A percentile compares a stretch with the other conserved stretches of the same genome.
Evolutionary conservation across 2,113 vertebrate genomes (phyloP).

Genomic region (Ailuropoda melanoleuca): DNA sequence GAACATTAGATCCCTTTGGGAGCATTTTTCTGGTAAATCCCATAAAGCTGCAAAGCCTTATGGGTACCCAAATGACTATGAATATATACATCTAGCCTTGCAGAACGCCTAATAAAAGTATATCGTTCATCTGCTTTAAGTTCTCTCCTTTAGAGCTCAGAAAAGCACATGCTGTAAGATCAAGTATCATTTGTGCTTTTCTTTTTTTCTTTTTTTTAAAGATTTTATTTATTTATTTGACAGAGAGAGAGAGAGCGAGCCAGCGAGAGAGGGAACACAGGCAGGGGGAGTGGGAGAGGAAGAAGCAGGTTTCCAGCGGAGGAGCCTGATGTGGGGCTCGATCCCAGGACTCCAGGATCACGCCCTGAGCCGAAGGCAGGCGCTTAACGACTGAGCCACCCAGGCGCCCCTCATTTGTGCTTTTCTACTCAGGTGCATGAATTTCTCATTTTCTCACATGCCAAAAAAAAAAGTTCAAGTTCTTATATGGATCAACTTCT

Average conservation of each 20-base stretch:
- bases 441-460: neutral
- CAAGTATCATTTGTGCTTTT: slow-evolving; percentile 3
- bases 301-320: too few species aligned
- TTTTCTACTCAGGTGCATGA: neutral
- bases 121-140: neutral
- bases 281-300: too few species aligned
- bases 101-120: neutral
- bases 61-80: neutral
- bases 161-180: neutral
- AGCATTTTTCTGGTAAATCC: neutral
- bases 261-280: too few species aligned
- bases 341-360: too few species aligned
- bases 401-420: neutral
- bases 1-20: neutral
- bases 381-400: too few species aligned
- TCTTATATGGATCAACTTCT: neutral
- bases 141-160: slow-evolving; percentile 5
- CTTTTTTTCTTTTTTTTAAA: neutral
- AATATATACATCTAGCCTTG: neutral
- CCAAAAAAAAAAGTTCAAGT: neutral
- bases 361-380: too few species aligned
- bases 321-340: too few species aligned
- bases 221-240: too few species aligned
- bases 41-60: slow-evolving; percentile 25
- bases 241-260: too few species aligned